These are phyloP conservation scores for Dascillus cervinus DNA, from an alignment of 2,888 invertebrate species.

Conservation along the genomic window DNA sequence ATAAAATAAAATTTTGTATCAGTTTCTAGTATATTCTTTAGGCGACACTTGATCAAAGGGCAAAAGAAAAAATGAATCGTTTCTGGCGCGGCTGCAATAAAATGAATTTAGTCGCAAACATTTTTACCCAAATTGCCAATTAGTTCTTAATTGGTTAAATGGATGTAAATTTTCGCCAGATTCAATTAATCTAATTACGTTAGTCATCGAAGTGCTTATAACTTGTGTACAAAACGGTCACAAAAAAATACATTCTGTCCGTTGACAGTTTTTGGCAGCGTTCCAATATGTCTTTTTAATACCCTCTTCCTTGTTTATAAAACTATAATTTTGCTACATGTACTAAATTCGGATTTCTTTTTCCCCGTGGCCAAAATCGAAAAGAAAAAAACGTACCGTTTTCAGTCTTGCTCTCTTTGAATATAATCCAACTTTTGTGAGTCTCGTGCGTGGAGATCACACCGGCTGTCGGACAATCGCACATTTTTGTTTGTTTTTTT, in stretches of 20 bases:
- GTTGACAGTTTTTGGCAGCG: slow-evolving; percentile 12
- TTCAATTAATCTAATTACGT: background rate
- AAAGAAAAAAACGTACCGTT: slow-evolving; percentile 26
- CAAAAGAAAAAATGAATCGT: no score
- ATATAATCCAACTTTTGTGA: slow-evolving; percentile 70
- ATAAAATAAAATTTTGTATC: no score
- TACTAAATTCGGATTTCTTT: slow-evolving; percentile 1
- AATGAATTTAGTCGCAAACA: no score
- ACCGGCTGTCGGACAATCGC: slow-evolving; percentile 51
- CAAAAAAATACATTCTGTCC: no score
- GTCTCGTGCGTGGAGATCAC: slow-evolving; percentile 59
- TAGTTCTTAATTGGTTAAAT: no score
- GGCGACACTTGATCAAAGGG: no score
- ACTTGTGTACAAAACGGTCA: background rate
- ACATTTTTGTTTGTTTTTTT: slow-evolving; percentile 43
- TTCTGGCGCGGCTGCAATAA: no score
- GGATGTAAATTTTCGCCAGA: background rate
- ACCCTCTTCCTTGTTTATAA: slow-evolving; percentile 16
- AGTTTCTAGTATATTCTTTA: no score
- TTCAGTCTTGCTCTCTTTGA: slow-evolving; percentile 51
- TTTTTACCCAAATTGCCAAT: no score
- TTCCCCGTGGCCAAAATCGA: no score
- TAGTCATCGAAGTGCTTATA: background rate
- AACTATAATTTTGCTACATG: slow-evolving; percentile 12
- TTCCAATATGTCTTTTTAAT: slow-evolving; percentile 13